Percentiles rank a stretch among this genome's conserved stretches.
Conservation (phyloP, 2,113 vertebrate genomes). For the Hippolais icterina region DNA sequence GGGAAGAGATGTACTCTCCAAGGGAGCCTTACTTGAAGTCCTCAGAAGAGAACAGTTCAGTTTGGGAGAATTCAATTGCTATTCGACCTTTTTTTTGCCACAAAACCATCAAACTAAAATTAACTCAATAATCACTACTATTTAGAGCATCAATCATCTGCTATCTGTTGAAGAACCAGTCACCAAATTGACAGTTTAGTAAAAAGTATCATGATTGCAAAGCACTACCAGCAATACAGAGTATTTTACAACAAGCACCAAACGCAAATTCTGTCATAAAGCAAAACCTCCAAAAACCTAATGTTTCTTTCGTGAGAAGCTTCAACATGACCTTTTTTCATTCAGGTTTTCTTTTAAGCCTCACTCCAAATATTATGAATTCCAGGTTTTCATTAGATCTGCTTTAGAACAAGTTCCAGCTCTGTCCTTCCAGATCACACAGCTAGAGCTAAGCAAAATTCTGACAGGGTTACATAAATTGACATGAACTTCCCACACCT, state of each 20-base stretch:
- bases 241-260: neutral
- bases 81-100: neutral
- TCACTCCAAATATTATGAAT: neutral
- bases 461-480: neutral
- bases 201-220: neutral
- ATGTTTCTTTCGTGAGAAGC: neutral
- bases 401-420: neutral
- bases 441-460: neutral
- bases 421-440: neutral
- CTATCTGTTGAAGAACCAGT: neutral
- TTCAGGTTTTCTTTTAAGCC: neutral
- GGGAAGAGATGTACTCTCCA: neutral
- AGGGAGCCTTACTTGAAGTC: neutral
- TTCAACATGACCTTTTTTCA: neutral
- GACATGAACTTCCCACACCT: neutral
- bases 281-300: neutral
- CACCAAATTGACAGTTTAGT: neutral
- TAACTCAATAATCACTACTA: neutral
- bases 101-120: neutral
- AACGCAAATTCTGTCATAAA: neutral
- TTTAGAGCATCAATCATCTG: neutral
- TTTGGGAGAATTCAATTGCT: neutral
- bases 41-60: neutral
- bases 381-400: neutral
- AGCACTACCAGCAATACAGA: neutral